These are phyloP conservation scores for Lepus oiostolus DNA, from an alignment of 2,797 vertebrate genomes.

Conservation along the genomic window DNA sequence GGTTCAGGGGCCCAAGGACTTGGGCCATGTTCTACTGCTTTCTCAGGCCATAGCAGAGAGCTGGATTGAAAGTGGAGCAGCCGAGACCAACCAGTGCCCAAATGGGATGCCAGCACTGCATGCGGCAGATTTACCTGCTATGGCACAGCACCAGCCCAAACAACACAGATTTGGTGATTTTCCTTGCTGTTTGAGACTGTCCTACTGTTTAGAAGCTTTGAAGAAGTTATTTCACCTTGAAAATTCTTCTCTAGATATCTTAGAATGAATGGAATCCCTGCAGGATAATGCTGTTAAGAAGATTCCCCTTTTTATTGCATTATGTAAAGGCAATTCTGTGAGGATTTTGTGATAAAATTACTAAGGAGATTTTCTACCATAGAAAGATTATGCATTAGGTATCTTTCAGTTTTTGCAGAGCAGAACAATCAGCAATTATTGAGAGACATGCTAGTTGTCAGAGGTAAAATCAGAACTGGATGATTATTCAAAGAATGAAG, in stretches of 20 bases:
- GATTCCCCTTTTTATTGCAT: neutral
- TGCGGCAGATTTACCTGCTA: too few relatives aligned
- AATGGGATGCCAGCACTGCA: too few relatives aligned
- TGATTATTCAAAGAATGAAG: neutral
- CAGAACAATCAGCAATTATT: slow-evolving; percentile 1
- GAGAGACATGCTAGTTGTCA: slow-evolving; percentile 15
- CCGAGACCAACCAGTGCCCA: too few relatives aligned
- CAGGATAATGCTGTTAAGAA: neutral
- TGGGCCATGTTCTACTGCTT: too few relatives aligned
- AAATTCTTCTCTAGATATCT: neutral
- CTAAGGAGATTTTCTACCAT: slow-evolving; percentile 57
- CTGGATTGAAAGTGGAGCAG: too few relatives aligned
- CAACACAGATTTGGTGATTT: slow-evolving; percentile 11
- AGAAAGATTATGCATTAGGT: neutral
- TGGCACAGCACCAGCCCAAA: too few relatives aligned
- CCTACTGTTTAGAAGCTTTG: neutral
- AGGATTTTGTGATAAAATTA: slow-evolving; percentile 38
- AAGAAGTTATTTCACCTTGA: neutral
- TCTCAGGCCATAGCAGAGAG: too few relatives aligned
- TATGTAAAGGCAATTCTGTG: neutral
- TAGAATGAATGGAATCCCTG: neutral
- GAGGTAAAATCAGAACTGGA: slow-evolving; percentile 45
- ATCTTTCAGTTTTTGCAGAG: slow-evolving; percentile 60
- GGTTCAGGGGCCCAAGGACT: too few relatives aligned
- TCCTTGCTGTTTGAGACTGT: neutral